phyloP scores from a whole-genome alignment of 2,888 invertebrate genomes.

The Furcula furcula region DNA sequence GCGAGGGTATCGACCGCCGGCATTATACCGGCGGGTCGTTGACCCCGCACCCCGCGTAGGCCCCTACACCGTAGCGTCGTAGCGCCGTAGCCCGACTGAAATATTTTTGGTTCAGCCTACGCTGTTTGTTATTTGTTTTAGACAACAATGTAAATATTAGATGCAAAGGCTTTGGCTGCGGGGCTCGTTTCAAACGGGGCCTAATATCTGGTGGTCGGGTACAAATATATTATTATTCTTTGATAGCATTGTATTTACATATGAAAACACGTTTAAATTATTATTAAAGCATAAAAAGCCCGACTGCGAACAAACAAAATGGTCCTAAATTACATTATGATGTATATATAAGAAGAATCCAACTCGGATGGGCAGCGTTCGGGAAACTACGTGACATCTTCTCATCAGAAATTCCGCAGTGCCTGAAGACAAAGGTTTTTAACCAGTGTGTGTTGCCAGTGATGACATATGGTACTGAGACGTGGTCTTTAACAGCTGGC shows the following conservation, averaged over 20 bases:
- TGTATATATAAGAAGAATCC: too few relatives aligned
- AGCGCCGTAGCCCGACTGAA: constrained; percentile 35
- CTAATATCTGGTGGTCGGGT: constrained; percentile 21
- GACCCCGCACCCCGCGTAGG: constrained; percentile 60
- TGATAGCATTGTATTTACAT: constrained; percentile 9
- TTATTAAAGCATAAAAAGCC: too few relatives aligned
- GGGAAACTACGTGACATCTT: too few relatives aligned
- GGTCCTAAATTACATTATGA: too few relatives aligned
- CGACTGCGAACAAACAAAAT: too few relatives aligned
- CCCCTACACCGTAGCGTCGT: constrained; percentile 43
- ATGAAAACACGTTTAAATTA: too few relatives aligned
- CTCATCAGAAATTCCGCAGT: too few relatives aligned
- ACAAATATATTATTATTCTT: constrained; percentile 18
- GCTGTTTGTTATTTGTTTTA: constrained; percentile 42
- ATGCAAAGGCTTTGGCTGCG: constrained; percentile 21
- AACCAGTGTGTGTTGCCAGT: too few relatives aligned
- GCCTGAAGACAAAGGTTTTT: too few relatives aligned
- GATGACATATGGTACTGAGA: too few relatives aligned
- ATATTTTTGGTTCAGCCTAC: constrained; percentile 38
- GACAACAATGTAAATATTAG: constrained; percentile 40
- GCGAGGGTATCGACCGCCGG: constrained; percentile 70
- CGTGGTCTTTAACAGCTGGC: too few relatives aligned
- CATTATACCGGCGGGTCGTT: constrained; percentile 63
- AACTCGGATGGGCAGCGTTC: too few relatives aligned
- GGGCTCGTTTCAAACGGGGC: constrained; percentile 23